phyloP scores from a whole-genome alignment of 2,888 invertebrate genomes.

The Allygus modestus region DNA sequence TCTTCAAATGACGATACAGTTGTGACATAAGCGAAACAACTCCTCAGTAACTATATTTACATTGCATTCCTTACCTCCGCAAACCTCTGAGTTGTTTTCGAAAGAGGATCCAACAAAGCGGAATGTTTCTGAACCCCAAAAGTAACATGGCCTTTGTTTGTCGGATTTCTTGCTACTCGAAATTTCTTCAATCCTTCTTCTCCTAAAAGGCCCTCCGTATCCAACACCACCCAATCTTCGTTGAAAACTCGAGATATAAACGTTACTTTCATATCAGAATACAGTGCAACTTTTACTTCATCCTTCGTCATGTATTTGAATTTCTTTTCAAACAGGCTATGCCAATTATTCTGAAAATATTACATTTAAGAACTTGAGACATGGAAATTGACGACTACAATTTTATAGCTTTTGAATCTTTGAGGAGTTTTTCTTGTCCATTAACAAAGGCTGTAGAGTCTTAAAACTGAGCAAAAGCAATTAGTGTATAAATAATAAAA shows the following conservation, averaged over 20 bases:
- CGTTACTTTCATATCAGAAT: constrained; percentile 4
- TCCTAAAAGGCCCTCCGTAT: neutral
- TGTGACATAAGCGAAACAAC: too few relatives aligned
- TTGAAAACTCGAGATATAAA: neutral
- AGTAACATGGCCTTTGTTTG: neutral
- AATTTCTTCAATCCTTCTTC: neutral
- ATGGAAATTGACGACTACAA: too few relatives aligned
- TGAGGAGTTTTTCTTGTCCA: too few relatives aligned
- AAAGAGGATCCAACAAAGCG: constrained; percentile 7
- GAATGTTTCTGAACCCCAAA: constrained; percentile 39
- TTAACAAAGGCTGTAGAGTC: too few relatives aligned
- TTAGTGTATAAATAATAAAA: too few relatives aligned
- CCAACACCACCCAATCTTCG: neutral
- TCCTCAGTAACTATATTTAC: too few relatives aligned
- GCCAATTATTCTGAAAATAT: constrained; percentile 5
- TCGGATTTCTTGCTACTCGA: neutral
- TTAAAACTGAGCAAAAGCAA: too few relatives aligned
- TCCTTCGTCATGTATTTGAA: neutral
- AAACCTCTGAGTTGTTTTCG: neutral
- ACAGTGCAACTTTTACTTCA: neutral
- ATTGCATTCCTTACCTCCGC: neutral
- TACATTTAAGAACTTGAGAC: too few relatives aligned
- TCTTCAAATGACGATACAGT: too few relatives aligned
- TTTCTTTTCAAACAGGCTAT: neutral
- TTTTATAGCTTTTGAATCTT: too few relatives aligned